These are phyloP conservation scores for Homarus gammarus DNA, from an alignment of 2,888 invertebrate species.

Conservation along the genomic window DNA sequence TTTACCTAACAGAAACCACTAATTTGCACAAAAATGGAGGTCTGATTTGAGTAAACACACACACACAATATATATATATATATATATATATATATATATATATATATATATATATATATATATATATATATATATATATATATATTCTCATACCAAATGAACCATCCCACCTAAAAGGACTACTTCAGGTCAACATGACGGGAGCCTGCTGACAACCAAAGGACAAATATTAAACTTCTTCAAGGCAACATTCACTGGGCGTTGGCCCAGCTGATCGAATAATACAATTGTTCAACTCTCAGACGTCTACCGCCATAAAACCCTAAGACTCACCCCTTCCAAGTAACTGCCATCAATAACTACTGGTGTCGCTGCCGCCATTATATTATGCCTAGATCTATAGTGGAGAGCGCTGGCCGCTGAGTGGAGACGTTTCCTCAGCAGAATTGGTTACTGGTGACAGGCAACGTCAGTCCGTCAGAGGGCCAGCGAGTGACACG, in stretches of 20 bases:
- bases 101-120: slow-evolving; percentile 4
- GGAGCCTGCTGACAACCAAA: background rate
- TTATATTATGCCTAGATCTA: background rate
- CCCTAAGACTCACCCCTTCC: background rate
- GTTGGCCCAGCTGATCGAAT: no score
- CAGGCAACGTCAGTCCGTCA: no score
- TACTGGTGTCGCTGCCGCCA: background rate
- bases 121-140: slow-evolving; percentile 23
- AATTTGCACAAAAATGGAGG: no score
- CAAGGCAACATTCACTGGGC: background rate
- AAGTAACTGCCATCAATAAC: background rate
- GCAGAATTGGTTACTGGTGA: no score
- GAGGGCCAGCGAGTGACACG: no score
- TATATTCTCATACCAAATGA: slow-evolving; percentile 3
- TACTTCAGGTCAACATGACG: background rate
- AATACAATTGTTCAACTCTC: background rate
- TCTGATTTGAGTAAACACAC: no score
- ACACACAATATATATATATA: no score
- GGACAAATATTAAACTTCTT: background rate
- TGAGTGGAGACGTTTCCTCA: no score
- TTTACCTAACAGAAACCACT: no score
- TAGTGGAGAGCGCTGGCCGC: no score
- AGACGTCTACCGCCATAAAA: background rate
- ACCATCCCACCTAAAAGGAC: background rate
- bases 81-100: slow-evolving; percentile 30